Percentiles rank a stretch among this genome's conserved stretches.
phyloP scores from a whole-genome alignment of 2,797 vertebrate species.

The Chiloscyllium punctatum region DNA sequence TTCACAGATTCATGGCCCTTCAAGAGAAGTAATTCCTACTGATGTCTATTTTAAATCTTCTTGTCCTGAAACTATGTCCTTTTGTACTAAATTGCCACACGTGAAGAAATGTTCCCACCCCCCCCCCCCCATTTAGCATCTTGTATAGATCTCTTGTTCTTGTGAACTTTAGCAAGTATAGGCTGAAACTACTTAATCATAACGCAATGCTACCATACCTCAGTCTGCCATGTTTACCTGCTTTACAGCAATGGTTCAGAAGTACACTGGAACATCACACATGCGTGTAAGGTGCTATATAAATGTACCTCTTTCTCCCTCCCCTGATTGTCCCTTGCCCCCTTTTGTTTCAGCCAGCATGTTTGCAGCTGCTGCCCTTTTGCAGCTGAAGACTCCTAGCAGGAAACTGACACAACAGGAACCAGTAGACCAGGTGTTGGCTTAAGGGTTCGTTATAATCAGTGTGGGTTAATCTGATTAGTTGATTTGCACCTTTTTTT shows the following conservation, averaged over 20 bases:
- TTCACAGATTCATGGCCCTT: too few species aligned
- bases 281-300: neutral
- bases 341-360: neutral
- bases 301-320: neutral
- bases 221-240: neutral
- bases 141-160: too few species aligned
- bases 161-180: too few species aligned
- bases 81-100: too few species aligned
- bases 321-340: neutral
- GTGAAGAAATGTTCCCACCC: too few species aligned
- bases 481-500: neutral
- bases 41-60: too few species aligned
- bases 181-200: too few species aligned
- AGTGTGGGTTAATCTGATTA: conserved; percentile 7
- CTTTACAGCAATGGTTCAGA: neutral
- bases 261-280: neutral
- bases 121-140: too few species aligned
- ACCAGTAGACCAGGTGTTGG: neutral
- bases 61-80: too few species aligned
- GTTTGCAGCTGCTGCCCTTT: neutral
- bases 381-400: neutral
- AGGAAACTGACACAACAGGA: neutral
- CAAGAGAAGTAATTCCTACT: too few species aligned
- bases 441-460: neutral
- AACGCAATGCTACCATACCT: too few species aligned